Percentiles rank a stretch among this genome's conserved stretches.
Conservation (phyloP, 2,113 vertebrate species). For the Zapornia atra region DNA sequence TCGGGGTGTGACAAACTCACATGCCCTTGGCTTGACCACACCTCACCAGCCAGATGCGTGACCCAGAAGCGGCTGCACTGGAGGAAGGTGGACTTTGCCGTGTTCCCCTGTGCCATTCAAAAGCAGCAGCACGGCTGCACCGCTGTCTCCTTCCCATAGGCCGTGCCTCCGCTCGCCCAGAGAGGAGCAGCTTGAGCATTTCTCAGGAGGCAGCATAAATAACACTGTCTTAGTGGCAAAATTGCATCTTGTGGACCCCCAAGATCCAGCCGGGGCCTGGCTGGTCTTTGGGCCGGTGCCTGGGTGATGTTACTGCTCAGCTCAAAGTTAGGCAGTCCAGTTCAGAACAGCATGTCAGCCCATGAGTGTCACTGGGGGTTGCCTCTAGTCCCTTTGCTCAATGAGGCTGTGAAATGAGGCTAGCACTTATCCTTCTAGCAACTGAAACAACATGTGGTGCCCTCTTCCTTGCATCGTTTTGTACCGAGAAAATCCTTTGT, state of each 20-base stretch:
- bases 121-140: fast-evolving
- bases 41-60: fast-evolving
- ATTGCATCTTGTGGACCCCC: neutral
- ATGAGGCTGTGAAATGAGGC: neutral
- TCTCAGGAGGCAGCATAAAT: neutral
- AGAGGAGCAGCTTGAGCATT: neutral
- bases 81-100: fast-evolving
- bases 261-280: neutral
- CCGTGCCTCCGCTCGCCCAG: neutral
- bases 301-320: neutral
- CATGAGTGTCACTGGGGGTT: neutral
- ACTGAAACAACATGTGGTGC: neutral
- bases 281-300: neutral
- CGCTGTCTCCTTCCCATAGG: neutral
- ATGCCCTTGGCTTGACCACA: neutral
- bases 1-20: neutral
- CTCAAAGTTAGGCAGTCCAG: neutral
- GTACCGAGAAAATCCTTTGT: neutral
- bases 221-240: neutral
- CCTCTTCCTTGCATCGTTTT: neutral
- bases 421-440: neutral
- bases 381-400: neutral
- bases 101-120: neutral
- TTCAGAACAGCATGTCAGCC: neutral
- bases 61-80: neutral